Conservation (phyloP, 2,888 invertebrate genomes). For the Pristionchus mayeri region DNA sequence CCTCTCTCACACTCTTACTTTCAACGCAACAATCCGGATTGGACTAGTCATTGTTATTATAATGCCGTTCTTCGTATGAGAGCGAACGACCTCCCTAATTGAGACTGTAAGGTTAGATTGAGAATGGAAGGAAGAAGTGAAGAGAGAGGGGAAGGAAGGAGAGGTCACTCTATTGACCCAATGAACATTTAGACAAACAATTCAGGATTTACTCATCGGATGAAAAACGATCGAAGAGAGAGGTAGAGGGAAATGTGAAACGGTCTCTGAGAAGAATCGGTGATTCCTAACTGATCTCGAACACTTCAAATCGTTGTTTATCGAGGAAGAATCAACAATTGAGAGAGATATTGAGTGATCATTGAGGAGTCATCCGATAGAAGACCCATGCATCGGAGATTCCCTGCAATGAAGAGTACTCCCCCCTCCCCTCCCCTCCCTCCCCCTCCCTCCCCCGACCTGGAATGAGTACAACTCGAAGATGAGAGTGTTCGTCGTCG, state of each 20-base stretch:
- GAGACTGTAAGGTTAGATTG: constrained; percentile 19
- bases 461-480: constrained; percentile 43
- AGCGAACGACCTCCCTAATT: constrained; percentile 10
- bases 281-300: constrained; percentile 11
- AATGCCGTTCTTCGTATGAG: constrained; percentile 1
- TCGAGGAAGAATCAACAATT: background rate
- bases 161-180: constrained; percentile 37
- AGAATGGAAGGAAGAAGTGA: background rate
- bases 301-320: background rate
- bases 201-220: constrained; percentile 24
- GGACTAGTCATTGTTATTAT: constrained; percentile 32
- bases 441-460: background rate
- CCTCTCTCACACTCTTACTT: constrained; percentile 12
- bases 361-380: constrained; percentile 38
- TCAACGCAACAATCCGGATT: constrained; percentile 31
- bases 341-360: background rate
- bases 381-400: constrained; percentile 15
- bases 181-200: constrained; percentile 24
- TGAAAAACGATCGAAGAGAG: constrained; percentile 38
- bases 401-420: background rate
- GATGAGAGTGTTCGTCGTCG: background rate
- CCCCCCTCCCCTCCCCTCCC: background rate
- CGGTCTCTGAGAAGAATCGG: background rate
- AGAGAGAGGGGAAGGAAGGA: background rate
- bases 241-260: constrained; percentile 32